A percentile compares a stretch with the other conserved stretches of the same genome.
Conservation (phyloP, 2,888 invertebrate species). For the Steinernema carpocapsae region DNA sequence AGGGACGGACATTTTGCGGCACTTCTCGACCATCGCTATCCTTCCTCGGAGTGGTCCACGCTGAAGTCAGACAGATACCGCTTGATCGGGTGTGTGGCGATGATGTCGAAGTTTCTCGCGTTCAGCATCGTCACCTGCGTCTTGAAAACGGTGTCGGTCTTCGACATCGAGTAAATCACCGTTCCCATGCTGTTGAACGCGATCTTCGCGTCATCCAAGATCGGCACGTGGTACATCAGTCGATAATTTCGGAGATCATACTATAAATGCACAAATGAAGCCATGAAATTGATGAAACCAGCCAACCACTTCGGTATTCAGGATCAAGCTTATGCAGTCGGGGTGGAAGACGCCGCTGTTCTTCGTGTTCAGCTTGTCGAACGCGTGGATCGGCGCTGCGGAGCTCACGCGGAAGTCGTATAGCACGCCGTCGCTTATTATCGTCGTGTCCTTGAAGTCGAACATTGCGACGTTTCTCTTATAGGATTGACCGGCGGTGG, state of each 20-base stretch:
- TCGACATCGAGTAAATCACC: slow-evolving; percentile 41
- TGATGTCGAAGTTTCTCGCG: slow-evolving; percentile 74
- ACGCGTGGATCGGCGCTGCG: slow-evolving; percentile 89
- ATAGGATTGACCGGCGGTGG: slow-evolving; percentile 91
- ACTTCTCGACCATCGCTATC: slow-evolving; percentile 83
- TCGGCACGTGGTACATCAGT: slow-evolving; percentile 88
- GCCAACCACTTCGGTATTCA: slow-evolving; percentile 85
- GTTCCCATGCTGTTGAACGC: slow-evolving; percentile 38
- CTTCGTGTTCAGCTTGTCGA: slow-evolving; percentile 93
- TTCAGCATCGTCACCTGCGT: slow-evolving; percentile 81
- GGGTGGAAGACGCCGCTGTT: slow-evolving; percentile 71
- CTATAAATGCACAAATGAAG: slow-evolving; percentile 70
- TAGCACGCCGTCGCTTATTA: slow-evolving; percentile 73
- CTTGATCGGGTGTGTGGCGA: background rate
- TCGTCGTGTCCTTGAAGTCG: slow-evolving; percentile 88
- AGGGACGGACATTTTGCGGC: slow-evolving; percentile 20
- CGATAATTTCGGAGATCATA: slow-evolving; percentile 97
- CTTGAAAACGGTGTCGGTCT: slow-evolving; percentile 30
- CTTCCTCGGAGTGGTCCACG: slow-evolving; percentile 83
- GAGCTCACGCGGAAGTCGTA: slow-evolving; percentile 70
- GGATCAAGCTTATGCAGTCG: slow-evolving; percentile 76
- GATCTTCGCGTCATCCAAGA: slow-evolving; percentile 40
- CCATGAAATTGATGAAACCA: background rate
- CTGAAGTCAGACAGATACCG: slow-evolving; percentile 85
- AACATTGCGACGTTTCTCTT: slow-evolving; percentile 91